Conservation (phyloP, 1,140 invertebrate genomes). For the Bradynema listronoti region DNA sequence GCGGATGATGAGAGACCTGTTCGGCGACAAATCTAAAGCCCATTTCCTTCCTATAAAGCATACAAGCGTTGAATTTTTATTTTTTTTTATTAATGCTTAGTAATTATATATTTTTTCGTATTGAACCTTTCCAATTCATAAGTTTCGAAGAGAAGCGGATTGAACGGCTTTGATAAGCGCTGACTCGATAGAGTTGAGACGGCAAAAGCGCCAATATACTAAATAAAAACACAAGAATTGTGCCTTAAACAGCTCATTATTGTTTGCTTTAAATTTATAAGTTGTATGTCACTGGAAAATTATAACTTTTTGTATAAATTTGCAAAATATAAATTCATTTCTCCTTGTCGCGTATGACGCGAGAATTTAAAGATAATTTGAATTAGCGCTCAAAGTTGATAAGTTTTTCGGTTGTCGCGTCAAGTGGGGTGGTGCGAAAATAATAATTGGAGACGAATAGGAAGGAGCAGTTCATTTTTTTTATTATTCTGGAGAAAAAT, state of each 20-base stretch:
- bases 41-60: constrained; percentile 35
- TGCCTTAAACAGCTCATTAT: constrained; percentile 9
- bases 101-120: too few relatives aligned
- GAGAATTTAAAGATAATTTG: too few relatives aligned
- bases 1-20: constrained; percentile 62
- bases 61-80: constrained; percentile 76
- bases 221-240: too few relatives aligned
- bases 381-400: too few relatives aligned
- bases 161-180: constrained; percentile 65
- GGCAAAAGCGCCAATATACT: constrained; percentile 78
- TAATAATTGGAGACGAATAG: too few relatives aligned
- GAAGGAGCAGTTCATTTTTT: too few relatives aligned
- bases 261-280: neutral
- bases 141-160: constrained; percentile 63
- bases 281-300: neutral
- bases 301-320: neutral
- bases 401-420: too few relatives aligned
- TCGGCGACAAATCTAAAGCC: constrained; percentile 75
- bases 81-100: constrained; percentile 64
- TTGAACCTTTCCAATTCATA: constrained; percentile 65
- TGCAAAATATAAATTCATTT: neutral
- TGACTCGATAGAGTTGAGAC: constrained; percentile 83
- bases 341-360: too few relatives aligned
- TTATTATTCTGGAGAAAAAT: too few relatives aligned
- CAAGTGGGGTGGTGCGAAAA: too few relatives aligned